Evolutionary conservation across 2,113 vertebrate species (phyloP).

Genomic region (Hippocampus abdominalis): DNA sequence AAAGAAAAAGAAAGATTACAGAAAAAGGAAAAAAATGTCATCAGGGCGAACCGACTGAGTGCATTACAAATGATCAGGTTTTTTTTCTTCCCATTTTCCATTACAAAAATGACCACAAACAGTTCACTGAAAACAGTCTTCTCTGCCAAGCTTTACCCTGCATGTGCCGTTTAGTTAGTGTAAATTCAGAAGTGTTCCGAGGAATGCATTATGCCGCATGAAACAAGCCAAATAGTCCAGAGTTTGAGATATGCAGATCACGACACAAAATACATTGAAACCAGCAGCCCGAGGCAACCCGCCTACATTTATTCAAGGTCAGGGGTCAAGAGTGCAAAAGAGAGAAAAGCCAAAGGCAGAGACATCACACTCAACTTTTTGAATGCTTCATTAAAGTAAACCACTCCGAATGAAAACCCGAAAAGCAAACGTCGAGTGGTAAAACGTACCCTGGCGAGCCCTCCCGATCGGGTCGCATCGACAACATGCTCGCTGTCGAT

Average conservation of each 20-base stretch:
- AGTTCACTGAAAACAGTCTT: not conserved
- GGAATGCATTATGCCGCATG: not conserved
- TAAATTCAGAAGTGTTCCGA: not conserved
- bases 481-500: constrained; percentile 93
- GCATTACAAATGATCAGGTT: not conserved
- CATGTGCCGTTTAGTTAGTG: not conserved
- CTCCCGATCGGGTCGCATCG: constrained; percentile 87
- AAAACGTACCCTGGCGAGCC: constrained; percentile 78
- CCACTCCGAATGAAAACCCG: not conserved
- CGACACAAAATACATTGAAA: not conserved
- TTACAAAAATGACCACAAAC: not conserved
- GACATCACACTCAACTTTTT: not conserved
- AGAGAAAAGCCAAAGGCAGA: not conserved
- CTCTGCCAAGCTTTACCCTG: not conserved
- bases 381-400: not conserved
- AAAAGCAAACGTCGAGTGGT: not conserved
- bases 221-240: not conserved
- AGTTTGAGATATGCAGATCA: not conserved
- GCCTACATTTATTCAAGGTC: not conserved
- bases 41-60: not conserved
- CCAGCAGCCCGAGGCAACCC: not conserved
- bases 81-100: too few species aligned
- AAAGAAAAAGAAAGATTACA: not conserved
- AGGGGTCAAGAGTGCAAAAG: not conserved
- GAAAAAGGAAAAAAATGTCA: not conserved